Base-by-base conservation (phyloP, 2,888 invertebrate genomes). In the Idaea dimidiata region DNA sequence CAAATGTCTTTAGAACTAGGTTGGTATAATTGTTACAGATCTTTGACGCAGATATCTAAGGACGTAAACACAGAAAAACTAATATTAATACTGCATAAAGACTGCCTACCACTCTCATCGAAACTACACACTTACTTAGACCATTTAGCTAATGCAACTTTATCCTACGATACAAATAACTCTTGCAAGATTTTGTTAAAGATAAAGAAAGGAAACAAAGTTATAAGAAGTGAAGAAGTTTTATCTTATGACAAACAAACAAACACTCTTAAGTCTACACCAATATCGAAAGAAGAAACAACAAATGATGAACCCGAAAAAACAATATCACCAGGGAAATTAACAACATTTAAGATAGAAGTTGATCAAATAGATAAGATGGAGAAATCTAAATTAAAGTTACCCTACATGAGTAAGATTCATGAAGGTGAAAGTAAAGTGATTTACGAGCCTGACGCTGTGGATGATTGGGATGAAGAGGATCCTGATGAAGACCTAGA, bases 401-500 rank as follows among this genome's bases (percentile, higher is more conserved):
- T 95, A 62, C 95, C 95, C 0, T 95, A 95, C 75, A 91, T 91
- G 91, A 91, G 84, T 71, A 93, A 92, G 69, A 89, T 90, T 59
- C 88, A 91, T 68, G 84, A 91, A 62, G 88, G 91, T 0, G 93
- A 93, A 65, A 94, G 95, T 56, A 94, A 94, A 78, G 96, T 97
- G 53, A 93, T 94, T 72, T 97, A 97, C 78, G 93, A 95, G 69
- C 95, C 96, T 10, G 97, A 97, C 85, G 95, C 94, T 61, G 93
- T 94, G 1, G 97, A 97, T 83, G 97, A 97, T 81, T 95, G 96
- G 93, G 97, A 97, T 78, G 97, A 96, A 77, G 97, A 97, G 86
- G 97, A 97, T 87, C 97, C 97, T 0, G 97, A 97, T 91, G 97
- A 97, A 83, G 97, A 97, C 88, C 90, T 97, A 66, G 95, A n/a